Evolutionary conservation across 2,888 invertebrate species (phyloP).

Genomic region (Cheilosia impressa): DNA sequence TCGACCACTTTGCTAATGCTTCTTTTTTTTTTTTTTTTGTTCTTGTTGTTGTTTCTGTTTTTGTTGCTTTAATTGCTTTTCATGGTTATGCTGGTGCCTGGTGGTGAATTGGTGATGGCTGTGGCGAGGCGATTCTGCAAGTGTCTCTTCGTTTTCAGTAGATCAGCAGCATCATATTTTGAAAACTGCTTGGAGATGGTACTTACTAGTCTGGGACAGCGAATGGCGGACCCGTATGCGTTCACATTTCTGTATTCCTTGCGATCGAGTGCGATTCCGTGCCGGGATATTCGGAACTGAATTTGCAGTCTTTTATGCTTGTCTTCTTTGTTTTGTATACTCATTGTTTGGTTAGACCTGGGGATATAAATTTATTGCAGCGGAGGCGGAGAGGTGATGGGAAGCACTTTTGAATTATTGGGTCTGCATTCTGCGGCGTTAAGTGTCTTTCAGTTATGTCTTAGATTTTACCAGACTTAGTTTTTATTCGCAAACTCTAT

Average conservation of each 20-base stretch:
- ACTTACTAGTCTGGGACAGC: constrained; percentile 4
- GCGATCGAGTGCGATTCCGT: constrained; percentile 16
- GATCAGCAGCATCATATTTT: constrained; percentile 32
- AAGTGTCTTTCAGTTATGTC: too few species aligned
- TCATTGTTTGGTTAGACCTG: not conserved
- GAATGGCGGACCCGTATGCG: not conserved
- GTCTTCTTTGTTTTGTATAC: not conserved
- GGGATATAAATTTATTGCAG: not conserved
- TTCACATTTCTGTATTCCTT: constrained; percentile 15
- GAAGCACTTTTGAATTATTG: constrained; percentile 7
- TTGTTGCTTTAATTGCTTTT: constrained; percentile 63
- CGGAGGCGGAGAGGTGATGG: not conserved
- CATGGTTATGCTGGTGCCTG: constrained; percentile 46
- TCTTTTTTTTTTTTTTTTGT: constrained; percentile 30
- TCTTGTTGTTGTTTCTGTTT: constrained; percentile 27
- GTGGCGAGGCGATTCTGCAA: constrained; percentile 48
- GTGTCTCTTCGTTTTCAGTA: constrained; percentile 59
- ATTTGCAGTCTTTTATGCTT: not conserved
- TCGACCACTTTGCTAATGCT: constrained; percentile 58
- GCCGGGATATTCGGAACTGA: constrained; percentile 21
- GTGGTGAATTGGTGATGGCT: not conserved
- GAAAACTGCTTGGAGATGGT: not conserved
- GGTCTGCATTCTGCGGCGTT: too few species aligned
- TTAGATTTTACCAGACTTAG: too few species aligned
- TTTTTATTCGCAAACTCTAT: too few species aligned